Conservation (phyloP, 2,888 invertebrate genomes). For the Panorpa germanica region DNA sequence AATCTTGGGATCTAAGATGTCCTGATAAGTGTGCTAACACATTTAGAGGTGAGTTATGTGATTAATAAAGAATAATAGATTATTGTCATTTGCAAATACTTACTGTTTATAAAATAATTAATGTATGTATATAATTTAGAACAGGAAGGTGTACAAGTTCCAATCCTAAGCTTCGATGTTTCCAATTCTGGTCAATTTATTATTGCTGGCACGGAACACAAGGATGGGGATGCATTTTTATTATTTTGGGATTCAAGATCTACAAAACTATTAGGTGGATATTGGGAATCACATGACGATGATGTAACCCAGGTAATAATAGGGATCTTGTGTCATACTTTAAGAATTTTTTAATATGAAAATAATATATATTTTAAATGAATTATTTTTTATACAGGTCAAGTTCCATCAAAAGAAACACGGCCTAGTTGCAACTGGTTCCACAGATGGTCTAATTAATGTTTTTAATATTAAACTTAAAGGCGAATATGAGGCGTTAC, state of each 20-base stretch:
- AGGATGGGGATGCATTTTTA: conserved; percentile 49
- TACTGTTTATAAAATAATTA: conserved; percentile 21
- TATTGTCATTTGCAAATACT: conserved; percentile 11
- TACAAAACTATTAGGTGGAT: conserved; percentile 47
- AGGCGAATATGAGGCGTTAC: conserved; percentile 63
- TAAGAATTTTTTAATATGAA: conserved; percentile 1
- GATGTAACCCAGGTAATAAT: conserved; percentile 48
- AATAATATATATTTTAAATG: conserved; percentile 5
- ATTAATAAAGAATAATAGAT: not conserved
- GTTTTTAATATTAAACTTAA: conserved; percentile 55
- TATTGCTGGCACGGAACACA: conserved; percentile 55
- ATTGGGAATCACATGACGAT: conserved; percentile 68
- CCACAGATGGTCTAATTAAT: conserved; percentile 72
- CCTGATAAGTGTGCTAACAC: conserved; percentile 24
- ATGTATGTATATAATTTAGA: conserved; percentile 15
- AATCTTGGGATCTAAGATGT: conserved; percentile 41
- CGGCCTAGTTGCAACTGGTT: conserved; percentile 52
- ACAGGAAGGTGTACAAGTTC: conserved; percentile 27
- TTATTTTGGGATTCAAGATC: conserved; percentile 65
- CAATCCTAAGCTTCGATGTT: conserved; percentile 53
- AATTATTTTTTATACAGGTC: conserved; percentile 24
- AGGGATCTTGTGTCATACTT: conserved; percentile 9
- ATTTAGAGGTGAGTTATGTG: conserved; percentile 22
- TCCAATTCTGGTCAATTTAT: conserved; percentile 48
- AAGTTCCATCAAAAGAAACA: conserved; percentile 49